A percentile compares a stretch with the other conserved stretches of the same genome.
Evolutionary conservation across 2,888 invertebrate genomes (phyloP).

Genomic region (Oscheius onirici): DNA sequence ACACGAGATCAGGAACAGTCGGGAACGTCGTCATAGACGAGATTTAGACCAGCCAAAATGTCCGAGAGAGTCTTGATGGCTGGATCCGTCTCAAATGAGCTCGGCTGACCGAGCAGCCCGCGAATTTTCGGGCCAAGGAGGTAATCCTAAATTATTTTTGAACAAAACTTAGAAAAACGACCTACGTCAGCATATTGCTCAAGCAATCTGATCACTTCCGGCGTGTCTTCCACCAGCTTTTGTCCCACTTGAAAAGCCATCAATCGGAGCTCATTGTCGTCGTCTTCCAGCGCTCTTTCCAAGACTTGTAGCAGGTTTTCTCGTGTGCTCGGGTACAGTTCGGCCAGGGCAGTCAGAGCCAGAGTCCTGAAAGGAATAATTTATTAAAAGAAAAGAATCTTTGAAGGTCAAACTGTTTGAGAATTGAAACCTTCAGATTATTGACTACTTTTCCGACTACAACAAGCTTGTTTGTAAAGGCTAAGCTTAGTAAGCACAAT

Average conservation of each 20-base stretch:
- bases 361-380: not conserved
- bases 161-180: not conserved
- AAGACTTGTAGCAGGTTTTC: not conserved
- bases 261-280: conserved; percentile 13
- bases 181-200: conserved; percentile 24
- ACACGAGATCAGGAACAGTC: conserved; percentile 20
- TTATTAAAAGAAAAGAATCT: too few relatives aligned
- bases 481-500: too few relatives aligned
- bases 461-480: too few relatives aligned
- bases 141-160: conserved; percentile 5
- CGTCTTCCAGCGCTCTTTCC: not conserved
- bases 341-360: not conserved
- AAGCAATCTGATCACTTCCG: not conserved
- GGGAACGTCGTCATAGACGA: conserved; percentile 8
- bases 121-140: conserved; percentile 21
- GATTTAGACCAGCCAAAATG: conserved; percentile 10
- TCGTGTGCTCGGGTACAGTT: not conserved
- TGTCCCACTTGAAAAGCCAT: not conserved
- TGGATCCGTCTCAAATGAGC: not conserved
- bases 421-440: too few relatives aligned
- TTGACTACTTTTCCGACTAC: too few relatives aligned
- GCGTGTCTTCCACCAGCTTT: not conserved
- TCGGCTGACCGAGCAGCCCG: not conserved
- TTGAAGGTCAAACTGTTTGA: too few relatives aligned
- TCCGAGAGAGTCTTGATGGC: not conserved